These are phyloP conservation scores for Sarcophaga peregrina DNA, from an alignment of 1,140 invertebrate species.

Conservation along the genomic window DNA sequence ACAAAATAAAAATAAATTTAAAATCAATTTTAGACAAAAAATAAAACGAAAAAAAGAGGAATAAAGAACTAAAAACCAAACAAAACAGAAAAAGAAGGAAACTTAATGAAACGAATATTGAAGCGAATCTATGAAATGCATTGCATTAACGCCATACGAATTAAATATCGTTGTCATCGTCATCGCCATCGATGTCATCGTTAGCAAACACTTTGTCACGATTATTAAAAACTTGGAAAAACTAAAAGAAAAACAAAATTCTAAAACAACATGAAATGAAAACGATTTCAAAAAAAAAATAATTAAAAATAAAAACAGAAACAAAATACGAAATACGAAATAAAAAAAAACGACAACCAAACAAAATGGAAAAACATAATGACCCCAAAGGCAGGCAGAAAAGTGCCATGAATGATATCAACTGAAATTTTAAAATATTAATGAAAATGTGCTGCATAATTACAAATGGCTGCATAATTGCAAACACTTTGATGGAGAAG, in stretches of 20 bases:
- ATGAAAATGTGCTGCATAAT: not conserved
- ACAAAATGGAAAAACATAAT: not conserved
- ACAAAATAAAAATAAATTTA: not conserved
- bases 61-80: too few relatives aligned
- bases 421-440: too few relatives aligned
- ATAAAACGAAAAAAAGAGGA: not conserved
- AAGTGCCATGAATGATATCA: not conserved
- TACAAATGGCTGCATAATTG: conserved; percentile 21
- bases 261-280: not conserved
- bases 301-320: not conserved
- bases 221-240: conserved; percentile 11
- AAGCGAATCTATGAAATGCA: not conserved
- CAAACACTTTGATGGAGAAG: not conserved
- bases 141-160: not conserved
- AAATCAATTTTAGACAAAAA: not conserved
- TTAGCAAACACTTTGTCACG: conserved; percentile 4
- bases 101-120: not conserved
- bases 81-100: too few relatives aligned
- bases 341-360: not conserved
- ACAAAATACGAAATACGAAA: not conserved
- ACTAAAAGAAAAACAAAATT: not conserved
- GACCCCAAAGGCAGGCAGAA: not conserved
- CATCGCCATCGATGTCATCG: too few relatives aligned
- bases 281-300: not conserved
- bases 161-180: too few relatives aligned